These are phyloP conservation scores for Benitochromis conjunctus DNA, from an alignment of 2,113 vertebrate genomes.

Conservation along the genomic window DNA sequence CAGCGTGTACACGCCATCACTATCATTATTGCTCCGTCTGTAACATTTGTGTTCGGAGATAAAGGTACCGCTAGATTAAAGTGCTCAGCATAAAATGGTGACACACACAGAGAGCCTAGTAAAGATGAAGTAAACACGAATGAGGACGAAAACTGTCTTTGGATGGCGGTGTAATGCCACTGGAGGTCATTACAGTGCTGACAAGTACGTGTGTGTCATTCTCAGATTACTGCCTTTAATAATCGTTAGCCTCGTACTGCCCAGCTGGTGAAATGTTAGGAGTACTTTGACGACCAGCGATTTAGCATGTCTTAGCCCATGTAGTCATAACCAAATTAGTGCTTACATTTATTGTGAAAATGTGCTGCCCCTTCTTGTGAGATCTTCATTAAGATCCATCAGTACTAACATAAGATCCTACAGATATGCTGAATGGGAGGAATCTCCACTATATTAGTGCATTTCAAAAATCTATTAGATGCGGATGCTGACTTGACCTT, in stretches of 20 bases:
- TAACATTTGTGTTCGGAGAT: slow-evolving; percentile 8
- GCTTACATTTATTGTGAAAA: neutral
- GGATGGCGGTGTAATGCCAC: neutral
- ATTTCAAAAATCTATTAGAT: neutral
- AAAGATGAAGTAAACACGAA: neutral
- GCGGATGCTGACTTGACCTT: neutral
- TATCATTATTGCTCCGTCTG: slow-evolving; percentile 56
- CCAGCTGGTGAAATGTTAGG: neutral
- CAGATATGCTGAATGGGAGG: neutral
- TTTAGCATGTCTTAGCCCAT: neutral
- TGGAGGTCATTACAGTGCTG: neutral
- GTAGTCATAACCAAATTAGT: neutral
- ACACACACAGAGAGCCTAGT: neutral
- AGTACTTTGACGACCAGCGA: neutral
- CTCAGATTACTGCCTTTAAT: neutral
- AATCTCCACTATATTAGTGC: neutral
- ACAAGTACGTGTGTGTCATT: neutral
- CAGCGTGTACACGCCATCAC: neutral
- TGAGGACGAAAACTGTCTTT: neutral
- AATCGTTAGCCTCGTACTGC: neutral
- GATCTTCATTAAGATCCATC: neutral
- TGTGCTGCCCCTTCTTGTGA: neutral
- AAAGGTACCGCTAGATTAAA: slow-evolving; percentile 53
- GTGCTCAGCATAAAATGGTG: slow-evolving; percentile 32
- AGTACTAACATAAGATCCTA: neutral